phyloP scores from a whole-genome alignment of 2,888 invertebrate species.

The Eumacrocentrus americanus region DNA sequence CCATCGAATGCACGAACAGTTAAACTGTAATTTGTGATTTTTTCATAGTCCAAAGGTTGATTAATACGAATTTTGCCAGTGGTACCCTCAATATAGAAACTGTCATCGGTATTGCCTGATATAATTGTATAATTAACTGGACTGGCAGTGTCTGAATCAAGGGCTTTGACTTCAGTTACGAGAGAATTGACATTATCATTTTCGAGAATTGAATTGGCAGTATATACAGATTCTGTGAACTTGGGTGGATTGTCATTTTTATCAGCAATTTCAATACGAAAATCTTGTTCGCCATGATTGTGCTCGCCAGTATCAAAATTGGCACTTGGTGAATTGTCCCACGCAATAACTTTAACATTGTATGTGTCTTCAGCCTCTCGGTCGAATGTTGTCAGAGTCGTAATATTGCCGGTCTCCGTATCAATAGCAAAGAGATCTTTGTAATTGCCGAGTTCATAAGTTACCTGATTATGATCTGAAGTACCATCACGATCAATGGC shows the following conservation, averaged over 20 bases:
- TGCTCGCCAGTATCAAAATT: slow-evolving; percentile 70
- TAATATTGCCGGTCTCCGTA: slow-evolving; percentile 84
- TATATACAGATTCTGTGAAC: slow-evolving; percentile 79
- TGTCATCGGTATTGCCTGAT: slow-evolving; percentile 83
- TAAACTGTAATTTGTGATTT: slow-evolving; percentile 82
- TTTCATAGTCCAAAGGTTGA: slow-evolving; percentile 81
- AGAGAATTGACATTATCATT: slow-evolving; percentile 82
- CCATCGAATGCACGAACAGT: slow-evolving; percentile 86
- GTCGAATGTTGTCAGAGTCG: slow-evolving; percentile 81
- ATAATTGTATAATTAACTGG: slow-evolving; percentile 86
- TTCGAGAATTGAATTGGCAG: slow-evolving; percentile 79
- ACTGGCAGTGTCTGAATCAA: slow-evolving; percentile 87
- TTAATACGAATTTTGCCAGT: slow-evolving; percentile 87
- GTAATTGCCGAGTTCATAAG: slow-evolving; percentile 75
- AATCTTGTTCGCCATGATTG: slow-evolving; percentile 80
- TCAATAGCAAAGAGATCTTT: slow-evolving; percentile 84
- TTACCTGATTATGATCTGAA: slow-evolving; percentile 77
- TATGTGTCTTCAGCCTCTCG: slow-evolving; percentile 85
- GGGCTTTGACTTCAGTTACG: slow-evolving; percentile 86
- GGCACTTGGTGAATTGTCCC: slow-evolving; percentile 88
- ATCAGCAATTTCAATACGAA: slow-evolving; percentile 91
- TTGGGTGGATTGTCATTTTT: slow-evolving; percentile 94
- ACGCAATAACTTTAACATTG: slow-evolving; percentile 88
- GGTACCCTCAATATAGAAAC: slow-evolving; percentile 82
- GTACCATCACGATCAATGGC: slow-evolving; percentile 90